Evolutionary conservation across 1,140 invertebrate genomes (phyloP).

Genomic region (Drosophila tropicalis): DNA sequence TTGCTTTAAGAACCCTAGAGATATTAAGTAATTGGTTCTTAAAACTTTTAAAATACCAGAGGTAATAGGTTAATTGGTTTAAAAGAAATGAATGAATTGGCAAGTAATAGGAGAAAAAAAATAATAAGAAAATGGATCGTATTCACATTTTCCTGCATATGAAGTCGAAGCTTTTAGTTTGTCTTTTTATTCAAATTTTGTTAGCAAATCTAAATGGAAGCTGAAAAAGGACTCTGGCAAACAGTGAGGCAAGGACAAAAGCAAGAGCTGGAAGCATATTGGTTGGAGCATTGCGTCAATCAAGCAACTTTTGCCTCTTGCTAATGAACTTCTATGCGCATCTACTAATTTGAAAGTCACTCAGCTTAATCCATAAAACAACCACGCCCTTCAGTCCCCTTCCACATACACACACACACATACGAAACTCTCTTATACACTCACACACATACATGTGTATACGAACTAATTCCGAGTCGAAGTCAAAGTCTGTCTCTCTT

Average conservation of each 20-base stretch:
- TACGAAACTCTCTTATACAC: not conserved
- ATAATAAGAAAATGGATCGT: not conserved
- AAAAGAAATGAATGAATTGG: slow-evolving; percentile 11
- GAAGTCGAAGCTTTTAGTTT: not conserved
- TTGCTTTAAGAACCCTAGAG: slow-evolving; percentile 4
- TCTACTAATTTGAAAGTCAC: slow-evolving; percentile 79
- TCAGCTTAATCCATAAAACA: slow-evolving; percentile 69
- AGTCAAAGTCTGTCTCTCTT: slow-evolving; percentile 42
- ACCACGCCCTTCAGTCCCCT: slow-evolving; percentile 43
- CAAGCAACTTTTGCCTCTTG: slow-evolving; percentile 68
- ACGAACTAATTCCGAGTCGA: slow-evolving; percentile 41
- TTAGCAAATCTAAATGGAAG: slow-evolving; percentile 31
- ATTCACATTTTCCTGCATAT: not conserved
- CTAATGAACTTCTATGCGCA: slow-evolving; percentile 73
- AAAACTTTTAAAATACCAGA: slow-evolving; percentile 29
- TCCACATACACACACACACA: not conserved
- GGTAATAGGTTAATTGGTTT: slow-evolving; percentile 26
- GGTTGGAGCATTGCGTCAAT: slow-evolving; percentile 66
- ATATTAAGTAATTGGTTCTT: slow-evolving; percentile 64
- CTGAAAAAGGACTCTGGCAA: slow-evolving; percentile 31
- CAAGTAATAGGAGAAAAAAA: not conserved
- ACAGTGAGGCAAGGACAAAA: slow-evolving; percentile 14
- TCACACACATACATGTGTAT: slow-evolving; percentile 6
- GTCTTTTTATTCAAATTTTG: slow-evolving; percentile 4
- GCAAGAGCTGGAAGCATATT: slow-evolving; percentile 11